These are phyloP conservation scores for Drosophila quinaria DNA, from an alignment of 2,888 invertebrate genomes.

Conservation along the genomic window DNA sequence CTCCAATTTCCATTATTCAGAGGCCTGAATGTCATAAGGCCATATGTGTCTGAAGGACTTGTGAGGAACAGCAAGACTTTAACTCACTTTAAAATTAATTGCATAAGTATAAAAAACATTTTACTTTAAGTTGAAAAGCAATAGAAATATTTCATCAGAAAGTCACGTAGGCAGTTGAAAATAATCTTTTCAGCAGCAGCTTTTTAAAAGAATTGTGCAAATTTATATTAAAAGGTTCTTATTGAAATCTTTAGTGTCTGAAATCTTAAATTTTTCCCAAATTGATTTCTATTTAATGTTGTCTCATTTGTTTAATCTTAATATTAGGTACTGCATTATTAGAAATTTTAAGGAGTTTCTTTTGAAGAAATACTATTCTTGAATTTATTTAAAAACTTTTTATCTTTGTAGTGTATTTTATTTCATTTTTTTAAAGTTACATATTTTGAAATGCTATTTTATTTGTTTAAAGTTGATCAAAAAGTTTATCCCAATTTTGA, in stretches of 20 bases:
- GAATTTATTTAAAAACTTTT: neutral
- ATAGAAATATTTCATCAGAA: neutral
- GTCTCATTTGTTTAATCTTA: too few species aligned
- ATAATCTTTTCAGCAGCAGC: neutral
- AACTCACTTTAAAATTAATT: neutral
- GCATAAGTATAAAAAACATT: too few species aligned
- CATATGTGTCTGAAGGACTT: conserved; percentile 27
- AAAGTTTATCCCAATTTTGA: too few species aligned
- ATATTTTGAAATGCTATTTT: too few species aligned
- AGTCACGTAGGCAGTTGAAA: neutral
- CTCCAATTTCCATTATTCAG: conserved; percentile 52
- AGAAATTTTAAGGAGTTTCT: too few species aligned
- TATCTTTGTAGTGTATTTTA: neutral
- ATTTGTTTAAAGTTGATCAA: too few species aligned
- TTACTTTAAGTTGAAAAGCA: neutral
- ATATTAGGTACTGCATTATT: too few species aligned
- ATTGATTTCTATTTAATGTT: neutral
- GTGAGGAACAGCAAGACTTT: conserved; percentile 5
- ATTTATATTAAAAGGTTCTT: neutral
- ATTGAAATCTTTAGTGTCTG: neutral
- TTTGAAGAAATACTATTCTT: too few species aligned
- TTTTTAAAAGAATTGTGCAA: neutral
- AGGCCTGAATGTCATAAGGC: conserved; percentile 26
- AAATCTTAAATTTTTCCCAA: neutral
- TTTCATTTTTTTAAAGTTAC: too few species aligned